A percentile compares a stretch with the other conserved stretches of the same genome.
These are phyloP conservation scores for Stigmatopora argus DNA, from an alignment of 2,113 vertebrate species.

Conservation along the genomic window DNA sequence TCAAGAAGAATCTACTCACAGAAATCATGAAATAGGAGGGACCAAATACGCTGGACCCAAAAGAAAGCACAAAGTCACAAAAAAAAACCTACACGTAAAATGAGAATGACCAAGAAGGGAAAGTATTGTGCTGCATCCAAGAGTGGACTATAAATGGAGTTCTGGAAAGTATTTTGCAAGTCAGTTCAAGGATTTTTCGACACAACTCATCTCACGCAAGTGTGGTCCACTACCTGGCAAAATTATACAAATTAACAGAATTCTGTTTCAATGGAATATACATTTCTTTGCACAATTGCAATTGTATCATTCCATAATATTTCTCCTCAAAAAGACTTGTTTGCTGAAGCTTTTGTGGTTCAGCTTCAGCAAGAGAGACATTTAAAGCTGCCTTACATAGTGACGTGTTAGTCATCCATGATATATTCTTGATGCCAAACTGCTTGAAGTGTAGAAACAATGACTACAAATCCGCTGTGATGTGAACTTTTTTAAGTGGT, in stretches of 20 bases:
- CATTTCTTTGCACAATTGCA: constrained; percentile 39
- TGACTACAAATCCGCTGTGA: constrained; percentile 24
- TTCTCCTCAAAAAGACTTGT: constrained; percentile 26
- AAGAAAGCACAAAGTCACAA: constrained; percentile 32
- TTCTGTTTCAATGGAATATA: constrained; percentile 29
- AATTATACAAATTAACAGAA: constrained; percentile 28
- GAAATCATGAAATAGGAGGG: constrained; percentile 35
- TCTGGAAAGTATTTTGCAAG: constrained; percentile 37
- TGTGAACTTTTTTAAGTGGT: constrained; percentile 13
- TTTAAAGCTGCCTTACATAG: constrained; percentile 34
- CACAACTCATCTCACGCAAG: constrained; percentile 45
- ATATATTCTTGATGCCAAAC: constrained; percentile 64
- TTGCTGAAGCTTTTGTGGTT: constrained; percentile 24
- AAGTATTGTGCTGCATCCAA: constrained; percentile 31
- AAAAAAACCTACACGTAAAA: constrained; percentile 27
- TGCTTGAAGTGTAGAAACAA: constrained; percentile 39
- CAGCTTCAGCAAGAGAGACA: constrained; percentile 40
- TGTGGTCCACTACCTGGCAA: constrained; percentile 46
- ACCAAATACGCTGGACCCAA: constrained; percentile 55
- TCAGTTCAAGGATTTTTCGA: constrained; percentile 35
- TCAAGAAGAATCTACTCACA: constrained; percentile 28
- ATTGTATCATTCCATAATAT: constrained; percentile 29
- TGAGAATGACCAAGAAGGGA: constrained; percentile 40
- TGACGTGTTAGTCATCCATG: constrained; percentile 30
- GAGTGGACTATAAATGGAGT: constrained; percentile 55